Evolutionary conservation across 30 jellyfish, hydroid and myxozoan species (phyloP).

Genomic region (Cassiopea andromeda): DNA sequence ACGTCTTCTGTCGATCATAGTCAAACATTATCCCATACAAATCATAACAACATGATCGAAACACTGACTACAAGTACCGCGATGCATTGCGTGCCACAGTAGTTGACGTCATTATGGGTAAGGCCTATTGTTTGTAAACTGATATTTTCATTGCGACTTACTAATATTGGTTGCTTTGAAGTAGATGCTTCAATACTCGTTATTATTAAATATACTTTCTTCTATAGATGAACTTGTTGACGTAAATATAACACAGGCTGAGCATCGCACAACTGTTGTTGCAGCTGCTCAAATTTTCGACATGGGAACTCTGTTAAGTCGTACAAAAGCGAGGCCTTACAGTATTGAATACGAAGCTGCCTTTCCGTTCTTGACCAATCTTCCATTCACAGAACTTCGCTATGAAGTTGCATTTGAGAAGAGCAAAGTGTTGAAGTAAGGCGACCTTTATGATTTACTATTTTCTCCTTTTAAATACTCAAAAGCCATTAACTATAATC

Average conservation of each 20-base stretch:
- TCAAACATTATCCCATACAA: too few species aligned
- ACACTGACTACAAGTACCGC: too few species aligned
- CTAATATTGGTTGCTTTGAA: not conserved
- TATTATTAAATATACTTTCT: too few species aligned
- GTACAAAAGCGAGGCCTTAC: slow-evolving; percentile 19
- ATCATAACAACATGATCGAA: too few species aligned
- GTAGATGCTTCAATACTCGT: not conserved
- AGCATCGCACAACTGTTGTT: slow-evolving; percentile 13
- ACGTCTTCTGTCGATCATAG: too few species aligned
- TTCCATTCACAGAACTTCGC: slow-evolving; percentile 10
- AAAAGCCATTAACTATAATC: too few species aligned
- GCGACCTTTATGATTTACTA: not conserved
- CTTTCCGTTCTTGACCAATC: not conserved
- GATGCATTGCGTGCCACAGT: too few species aligned
- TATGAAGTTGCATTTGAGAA: slow-evolving; percentile 24
- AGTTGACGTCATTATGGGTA: too few species aligned
- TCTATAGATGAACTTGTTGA: slow-evolving; percentile 49
- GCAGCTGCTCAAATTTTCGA: slow-evolving; percentile 42
- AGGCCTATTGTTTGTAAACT: too few species aligned
- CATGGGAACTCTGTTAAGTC: slow-evolving; percentile 40
- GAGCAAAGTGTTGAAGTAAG: not conserved
- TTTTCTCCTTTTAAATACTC: too few species aligned
- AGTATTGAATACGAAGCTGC: not conserved
- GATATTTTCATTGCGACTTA: not conserved
- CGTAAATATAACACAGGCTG: slow-evolving; percentile 11